Evolutionary conservation across 2,113 vertebrate genomes (phyloP).

Genomic region (Lanius ludovicianus): DNA sequence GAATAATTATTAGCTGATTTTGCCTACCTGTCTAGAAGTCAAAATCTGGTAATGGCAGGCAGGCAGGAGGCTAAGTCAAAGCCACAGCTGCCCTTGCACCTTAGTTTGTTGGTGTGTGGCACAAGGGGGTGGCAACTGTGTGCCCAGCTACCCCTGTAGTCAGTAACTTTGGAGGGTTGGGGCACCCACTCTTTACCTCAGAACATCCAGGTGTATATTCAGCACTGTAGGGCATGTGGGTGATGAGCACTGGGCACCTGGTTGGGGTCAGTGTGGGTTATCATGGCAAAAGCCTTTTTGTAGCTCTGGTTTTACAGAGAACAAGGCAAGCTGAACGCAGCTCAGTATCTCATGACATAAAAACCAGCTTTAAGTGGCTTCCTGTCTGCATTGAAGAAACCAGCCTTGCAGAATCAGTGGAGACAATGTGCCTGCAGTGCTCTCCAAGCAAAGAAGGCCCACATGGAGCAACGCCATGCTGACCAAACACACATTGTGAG

Average conservation of each 20-base stretch:
- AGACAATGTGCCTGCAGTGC: background rate
- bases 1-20: background rate
- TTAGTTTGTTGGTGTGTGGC: background rate
- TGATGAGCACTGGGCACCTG: background rate
- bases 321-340: background rate
- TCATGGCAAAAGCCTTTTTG: background rate
- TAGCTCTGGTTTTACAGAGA: background rate
- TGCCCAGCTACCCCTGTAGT: background rate
- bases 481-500: rapidly evolving
- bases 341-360: background rate
- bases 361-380: background rate
- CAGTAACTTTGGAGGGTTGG: background rate
- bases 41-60: background rate
- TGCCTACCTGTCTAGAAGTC: background rate
- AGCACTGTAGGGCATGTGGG: background rate
- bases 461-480: rapidly evolving
- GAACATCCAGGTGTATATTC: background rate
- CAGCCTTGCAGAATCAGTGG: background rate
- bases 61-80: background rate
- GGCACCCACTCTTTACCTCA: background rate
- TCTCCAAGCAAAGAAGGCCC: background rate
- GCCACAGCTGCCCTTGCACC: background rate
- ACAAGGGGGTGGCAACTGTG: no score
- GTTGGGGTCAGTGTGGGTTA: background rate
- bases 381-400: background rate